Conservation (phyloP, 2,888 invertebrate genomes). For the Acrobasis consociella region DNA sequence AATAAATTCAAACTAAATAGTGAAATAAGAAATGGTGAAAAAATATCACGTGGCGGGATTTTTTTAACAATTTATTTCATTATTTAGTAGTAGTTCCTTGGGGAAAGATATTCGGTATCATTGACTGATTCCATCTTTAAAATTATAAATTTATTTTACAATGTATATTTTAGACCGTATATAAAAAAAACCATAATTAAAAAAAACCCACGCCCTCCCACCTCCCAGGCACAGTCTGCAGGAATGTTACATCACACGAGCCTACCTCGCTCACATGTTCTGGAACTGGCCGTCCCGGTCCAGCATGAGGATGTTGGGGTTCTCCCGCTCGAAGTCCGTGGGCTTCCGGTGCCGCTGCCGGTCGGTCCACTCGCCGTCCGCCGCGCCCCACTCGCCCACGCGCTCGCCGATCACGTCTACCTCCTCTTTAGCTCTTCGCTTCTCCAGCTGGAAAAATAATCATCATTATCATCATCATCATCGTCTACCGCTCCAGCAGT, state of each 20-base stretch:
- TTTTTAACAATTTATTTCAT: too few relatives aligned
- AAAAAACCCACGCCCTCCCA: background rate
- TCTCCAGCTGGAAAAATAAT: slow-evolving; percentile 84
- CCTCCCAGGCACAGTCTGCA: background rate
- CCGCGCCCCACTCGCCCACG: slow-evolving; percentile 88
- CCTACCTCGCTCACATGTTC: slow-evolving; percentile 83
- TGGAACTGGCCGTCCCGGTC: slow-evolving; percentile 89
- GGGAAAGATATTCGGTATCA: too few relatives aligned
- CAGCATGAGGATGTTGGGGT: slow-evolving; percentile 89
- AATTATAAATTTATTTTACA: too few relatives aligned
- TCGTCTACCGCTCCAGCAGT: too few relatives aligned
- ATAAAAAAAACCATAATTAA: background rate
- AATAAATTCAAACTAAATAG: too few relatives aligned
- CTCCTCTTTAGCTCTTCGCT: slow-evolving; percentile 84
- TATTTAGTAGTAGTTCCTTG: too few relatives aligned
- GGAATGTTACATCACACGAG: background rate
- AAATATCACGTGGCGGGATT: too few relatives aligned
- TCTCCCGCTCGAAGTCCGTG: slow-evolving; percentile 89
- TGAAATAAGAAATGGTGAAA: too few relatives aligned
- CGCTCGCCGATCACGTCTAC: slow-evolving; percentile 89
- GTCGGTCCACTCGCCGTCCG: slow-evolving; percentile 88
- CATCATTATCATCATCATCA: too few relatives aligned
- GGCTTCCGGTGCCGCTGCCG: slow-evolving; percentile 87
- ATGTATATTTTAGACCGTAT: too few relatives aligned
- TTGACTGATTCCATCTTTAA: too few relatives aligned